phyloP scores from a whole-genome alignment of 2,797 vertebrate species.

The Sandelia bainsii region DNA sequence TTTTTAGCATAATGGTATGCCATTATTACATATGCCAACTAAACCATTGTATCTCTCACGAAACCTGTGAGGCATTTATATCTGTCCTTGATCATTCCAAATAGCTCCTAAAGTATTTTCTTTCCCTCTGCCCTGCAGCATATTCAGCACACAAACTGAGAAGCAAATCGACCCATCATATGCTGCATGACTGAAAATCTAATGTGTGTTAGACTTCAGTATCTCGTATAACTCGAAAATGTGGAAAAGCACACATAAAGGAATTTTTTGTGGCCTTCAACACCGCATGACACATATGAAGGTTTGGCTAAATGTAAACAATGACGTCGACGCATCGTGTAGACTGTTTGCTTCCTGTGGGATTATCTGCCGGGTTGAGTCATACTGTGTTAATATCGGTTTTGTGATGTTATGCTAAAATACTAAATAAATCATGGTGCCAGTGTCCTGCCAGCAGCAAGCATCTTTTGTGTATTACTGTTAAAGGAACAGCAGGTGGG shows the following conservation, averaged over 20 bases:
- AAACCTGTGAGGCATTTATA: background rate
- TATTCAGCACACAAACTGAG: background rate
- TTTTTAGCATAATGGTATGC: background rate
- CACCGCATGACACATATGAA: slow-evolving; percentile 14
- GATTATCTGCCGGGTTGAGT: slow-evolving; percentile 41
- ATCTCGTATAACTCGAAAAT: slow-evolving; percentile 24
- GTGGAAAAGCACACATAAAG: slow-evolving; percentile 10
- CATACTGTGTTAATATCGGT: slow-evolving; percentile 48
- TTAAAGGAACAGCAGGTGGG: slow-evolving; percentile 4
- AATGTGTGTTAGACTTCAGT: slow-evolving; percentile 18
- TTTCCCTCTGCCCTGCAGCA: background rate
- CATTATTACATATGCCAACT: background rate
- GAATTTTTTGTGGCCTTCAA: slow-evolving; percentile 18
- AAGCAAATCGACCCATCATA: slow-evolving; percentile 14
- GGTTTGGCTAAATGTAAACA: slow-evolving; percentile 55
- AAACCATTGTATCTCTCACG: background rate
- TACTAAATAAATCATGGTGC: slow-evolving; percentile 51
- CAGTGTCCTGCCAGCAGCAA: slow-evolving; percentile 27
- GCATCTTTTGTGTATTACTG: slow-evolving; percentile 24
- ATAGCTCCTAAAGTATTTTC: background rate
- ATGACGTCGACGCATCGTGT: slow-evolving; percentile 40
- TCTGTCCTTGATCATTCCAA: background rate
- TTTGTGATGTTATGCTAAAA: slow-evolving; percentile 46
- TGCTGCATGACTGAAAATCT: slow-evolving; percentile 18
- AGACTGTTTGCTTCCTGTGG: slow-evolving; percentile 11